Base-by-base conservation (phyloP, 2,113 vertebrate species). In the Mola mola region DNA sequence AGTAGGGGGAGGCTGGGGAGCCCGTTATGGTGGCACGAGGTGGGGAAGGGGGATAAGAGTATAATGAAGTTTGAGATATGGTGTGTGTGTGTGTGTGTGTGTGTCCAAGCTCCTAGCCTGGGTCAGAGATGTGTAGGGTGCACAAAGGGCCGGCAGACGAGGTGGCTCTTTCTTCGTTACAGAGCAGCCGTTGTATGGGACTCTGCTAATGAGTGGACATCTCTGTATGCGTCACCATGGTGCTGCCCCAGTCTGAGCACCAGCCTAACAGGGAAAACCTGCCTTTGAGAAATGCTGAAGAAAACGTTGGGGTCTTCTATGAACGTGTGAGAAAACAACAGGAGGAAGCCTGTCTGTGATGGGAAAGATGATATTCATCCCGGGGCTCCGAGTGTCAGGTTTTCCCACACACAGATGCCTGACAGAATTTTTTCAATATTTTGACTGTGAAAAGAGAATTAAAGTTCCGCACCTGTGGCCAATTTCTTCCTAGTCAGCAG, bases 121-220 rank as follows among this genome's bases (percentile, higher is more conserved):
- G 78, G 82, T 88, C 84, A 77, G 82, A 76, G 68, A 83, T 73
- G 77, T 72, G 68, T 51, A 22, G 63, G 49, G 8, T 21, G 76
- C 79, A 90, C 85, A 86, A 86, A 87, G 72, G 79, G 57, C 67
- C 57, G 59, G 64, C 66, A 85, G 82, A 75, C 51, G 63, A 78
- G 81, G 82, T 78, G 88, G 74, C 78, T 77, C 84, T 73, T 75
- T 53, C 71, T 79, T 50, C 72, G 75, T 86, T 83, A 88, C 75
- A 72, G 64, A 76, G 88, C 88, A 91, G 88, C 87, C 91, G 90
- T 56, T 86, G 85, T 90, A 87, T 90, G 88, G 84, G 88, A 89
- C 85, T 72, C 63, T 80, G 81, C 83, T 89, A 88, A 87, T 87
- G 83, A 86, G 66, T 86, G 86, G 88, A 88, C 85, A 75, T 78